These are phyloP conservation scores for Zhengitettix transpicula DNA, from an alignment of 2,888 invertebrate species.

Conservation along the genomic window DNA sequence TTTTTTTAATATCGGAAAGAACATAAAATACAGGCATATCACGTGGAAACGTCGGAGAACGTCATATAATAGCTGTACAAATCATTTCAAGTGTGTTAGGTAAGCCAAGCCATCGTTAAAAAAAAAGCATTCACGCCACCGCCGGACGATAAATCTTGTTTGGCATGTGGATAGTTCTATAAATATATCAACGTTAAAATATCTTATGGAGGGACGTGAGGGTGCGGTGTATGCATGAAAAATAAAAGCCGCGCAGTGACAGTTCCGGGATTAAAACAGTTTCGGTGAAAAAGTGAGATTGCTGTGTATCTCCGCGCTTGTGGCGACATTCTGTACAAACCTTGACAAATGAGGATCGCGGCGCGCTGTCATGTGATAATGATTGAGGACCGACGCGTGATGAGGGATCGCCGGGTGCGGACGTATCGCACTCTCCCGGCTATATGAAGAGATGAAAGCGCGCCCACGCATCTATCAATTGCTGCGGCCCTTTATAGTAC, in stretches of 20 bases:
- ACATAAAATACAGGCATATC: background rate
- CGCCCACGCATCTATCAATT: conserved; percentile 1
- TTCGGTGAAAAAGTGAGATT: conserved; percentile 11
- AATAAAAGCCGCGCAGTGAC: conserved; percentile 10
- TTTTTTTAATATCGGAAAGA: background rate
- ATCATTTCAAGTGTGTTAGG: background rate
- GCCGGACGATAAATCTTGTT: conserved; percentile 7
- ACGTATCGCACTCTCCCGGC: too few species aligned
- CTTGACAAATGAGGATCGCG: conserved; percentile 13
- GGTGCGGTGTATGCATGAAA: conserved; percentile 4
- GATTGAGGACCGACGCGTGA: conserved; percentile 11
- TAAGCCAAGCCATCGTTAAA: background rate
- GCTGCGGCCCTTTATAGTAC: background rate
- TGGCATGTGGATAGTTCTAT: conserved; percentile 5
- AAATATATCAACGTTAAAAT: conserved; percentile 7
- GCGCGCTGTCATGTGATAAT: conserved; percentile 14
- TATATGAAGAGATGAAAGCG: conserved; percentile 12
- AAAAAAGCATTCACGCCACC: background rate
- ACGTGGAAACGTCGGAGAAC: background rate
- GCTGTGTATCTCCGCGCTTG: conserved; percentile 5
- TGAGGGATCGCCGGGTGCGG: too few species aligned
- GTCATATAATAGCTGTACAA: background rate
- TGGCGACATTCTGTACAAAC: background rate
- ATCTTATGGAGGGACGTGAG: conserved; percentile 5
- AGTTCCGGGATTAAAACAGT: conserved; percentile 12